Percentiles rank a stretch among this genome's conserved stretches.
Conservation (phyloP, 1,140 invertebrate species). For the Tribolium castaneum region DNA sequence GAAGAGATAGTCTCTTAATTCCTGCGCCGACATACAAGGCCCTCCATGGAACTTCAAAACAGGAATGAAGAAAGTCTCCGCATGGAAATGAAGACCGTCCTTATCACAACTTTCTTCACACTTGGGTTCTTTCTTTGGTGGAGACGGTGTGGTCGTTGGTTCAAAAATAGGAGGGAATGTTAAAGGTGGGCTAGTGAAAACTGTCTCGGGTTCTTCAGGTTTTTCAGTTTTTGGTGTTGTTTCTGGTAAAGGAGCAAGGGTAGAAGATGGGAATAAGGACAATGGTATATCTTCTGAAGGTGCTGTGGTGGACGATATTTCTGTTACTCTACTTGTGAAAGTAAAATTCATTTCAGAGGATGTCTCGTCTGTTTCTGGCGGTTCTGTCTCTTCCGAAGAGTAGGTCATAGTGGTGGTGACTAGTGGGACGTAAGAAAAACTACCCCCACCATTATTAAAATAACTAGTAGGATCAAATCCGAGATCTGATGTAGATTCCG, state of each 20-base stretch:
- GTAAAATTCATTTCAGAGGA: no score
- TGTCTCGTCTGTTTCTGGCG: no score
- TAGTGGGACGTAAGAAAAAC: no score
- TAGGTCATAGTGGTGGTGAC: no score
- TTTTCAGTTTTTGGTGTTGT: neutral
- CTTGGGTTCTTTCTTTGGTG: conserved; percentile 47
- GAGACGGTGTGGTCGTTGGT: neutral
- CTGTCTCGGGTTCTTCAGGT: neutral
- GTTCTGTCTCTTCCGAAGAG: no score
- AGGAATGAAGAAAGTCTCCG: conserved; percentile 43
- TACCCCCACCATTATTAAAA: no score
- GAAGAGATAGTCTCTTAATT: conserved; percentile 40
- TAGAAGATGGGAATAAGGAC: neutral
- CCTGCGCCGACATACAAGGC: conserved; percentile 19
- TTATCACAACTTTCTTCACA: neutral
- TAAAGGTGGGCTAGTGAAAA: no score
- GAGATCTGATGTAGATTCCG: no score
- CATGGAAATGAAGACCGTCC: neutral
- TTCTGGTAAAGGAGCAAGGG: neutral
- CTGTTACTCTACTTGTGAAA: no score
- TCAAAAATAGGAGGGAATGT: neutral
- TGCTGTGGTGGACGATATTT: no score
- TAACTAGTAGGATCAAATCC: no score
- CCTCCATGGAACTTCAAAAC: conserved; percentile 36
- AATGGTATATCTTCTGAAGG: no score